Evolutionary conservation across 1,140 invertebrate genomes (phyloP), one percentile per base, ranked within the genome.

Genomic region (Nasonia vitripennis): DNA sequence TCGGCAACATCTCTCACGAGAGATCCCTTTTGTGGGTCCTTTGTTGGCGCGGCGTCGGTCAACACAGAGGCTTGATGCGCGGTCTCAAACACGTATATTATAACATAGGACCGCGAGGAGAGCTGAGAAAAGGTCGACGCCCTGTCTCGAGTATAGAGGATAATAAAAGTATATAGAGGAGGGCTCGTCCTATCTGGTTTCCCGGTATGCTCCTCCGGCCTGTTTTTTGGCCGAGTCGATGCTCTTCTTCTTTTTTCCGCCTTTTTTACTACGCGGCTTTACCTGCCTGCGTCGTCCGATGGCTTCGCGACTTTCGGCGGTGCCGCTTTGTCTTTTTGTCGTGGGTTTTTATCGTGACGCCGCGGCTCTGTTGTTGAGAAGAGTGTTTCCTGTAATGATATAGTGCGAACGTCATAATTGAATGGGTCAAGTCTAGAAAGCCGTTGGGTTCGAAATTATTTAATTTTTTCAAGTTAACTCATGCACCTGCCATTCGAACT

Each of bases 1-100:
- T 74, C 37, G 73, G 10, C 41, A 45, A 3, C 70, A 27, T 75
- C 37, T 41, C 34, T 20, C 12, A 37, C 45, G 75, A 51, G n/a
- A 31, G 75, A 51, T 48, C 75, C 75, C 75, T 78, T 48, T 55
- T 20, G 75, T 27, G 48, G 62, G 11, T 81, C 84, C 75, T 87
- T 86, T 74, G 81, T 86, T 80, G 74, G 85, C 87, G 85, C 87
- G 81, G 75, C 78, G 85, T 67, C 73, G 70, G 74, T 37, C 34
- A 62, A 55, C 75, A 62, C 83, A 86, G 23, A 41, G 11, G 73
- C 41, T 34, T 55, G 70, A 55, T 51, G 10, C 27, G 62, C 27
- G 70, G 78, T 14, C 17, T 17, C 6, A 23, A 79, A 79, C 78
- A 79, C 78, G 78, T 79, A 6, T 31, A 7, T 14, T 62, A 62